Base-by-base conservation (phyloP, 2,888 invertebrate species). In the Dermolepida albohirtum region DNA sequence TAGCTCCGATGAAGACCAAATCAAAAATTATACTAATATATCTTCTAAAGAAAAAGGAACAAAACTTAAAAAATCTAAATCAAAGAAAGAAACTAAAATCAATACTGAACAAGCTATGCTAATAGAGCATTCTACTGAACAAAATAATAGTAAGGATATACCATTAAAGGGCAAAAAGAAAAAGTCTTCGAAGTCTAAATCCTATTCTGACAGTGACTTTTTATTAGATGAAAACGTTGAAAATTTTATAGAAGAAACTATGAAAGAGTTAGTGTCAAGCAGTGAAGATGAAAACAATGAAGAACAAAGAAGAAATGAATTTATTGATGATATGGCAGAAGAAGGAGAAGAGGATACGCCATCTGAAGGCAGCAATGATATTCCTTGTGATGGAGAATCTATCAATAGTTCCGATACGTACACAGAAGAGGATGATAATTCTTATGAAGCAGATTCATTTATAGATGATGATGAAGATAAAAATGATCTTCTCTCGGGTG, bases 301-400 rank as follows among this genome's bases (percentile, higher is more conserved):
- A 44, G 70, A 71, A 40, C 65, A 71, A 52, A 59, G 68, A 7
- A 54, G 41, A 6, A 69, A 68, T 43, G 66, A 71, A 49, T 76
- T 75, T 64, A 54, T 81, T 7, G 78, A 77, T 69, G 77, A 77
- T 63, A 76, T 78, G 75, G 82, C 82, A 11, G 78, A 78, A 66
- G 83, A 83, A 77, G 81, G 79, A 12, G 80, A 82, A 72, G 82
- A 82, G 73, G 81, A 81, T 59, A 81, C 80, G 2, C 80, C 81
- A 10, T 79, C 80, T 40, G 80, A 81, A 73, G 80, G 75, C 27
- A 82, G 81, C 64, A 83, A 82, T 70, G 78, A 80, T 43, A 82
- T 83, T 27, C 70, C 77, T 4, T 82, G 80, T 71, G 76, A 77
- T 66, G 83, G 83, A 12, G 83, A 83, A 74, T 80, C 81, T 5